phyloP scores from a whole-genome alignment of 92 coral and sea anemone species.

The Phenganax stokvisi region DNA sequence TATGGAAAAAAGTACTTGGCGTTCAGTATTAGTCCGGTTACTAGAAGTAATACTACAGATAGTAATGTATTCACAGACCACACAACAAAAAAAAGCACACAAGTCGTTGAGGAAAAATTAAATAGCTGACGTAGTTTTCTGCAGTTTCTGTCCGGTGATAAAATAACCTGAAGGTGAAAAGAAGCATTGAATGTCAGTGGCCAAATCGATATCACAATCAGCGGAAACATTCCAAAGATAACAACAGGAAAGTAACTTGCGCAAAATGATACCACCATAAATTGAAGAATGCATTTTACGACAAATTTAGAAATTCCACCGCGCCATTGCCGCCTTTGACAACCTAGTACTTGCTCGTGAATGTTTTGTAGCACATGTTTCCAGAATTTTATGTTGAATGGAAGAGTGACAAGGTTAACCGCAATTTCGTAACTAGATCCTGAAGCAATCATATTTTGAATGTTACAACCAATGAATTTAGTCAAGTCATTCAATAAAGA shows the following conservation, averaged over 20 bases:
- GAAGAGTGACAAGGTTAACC: neutral
- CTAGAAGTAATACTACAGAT: neutral
- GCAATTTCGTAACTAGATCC: neutral
- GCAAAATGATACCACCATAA: neutral
- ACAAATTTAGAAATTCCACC: neutral
- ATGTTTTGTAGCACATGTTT: neutral
- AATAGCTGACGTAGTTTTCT: neutral
- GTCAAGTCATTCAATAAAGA: too few relatives aligned
- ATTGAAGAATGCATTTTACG: neutral
- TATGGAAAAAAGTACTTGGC: neutral
- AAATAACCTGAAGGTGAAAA: too few relatives aligned
- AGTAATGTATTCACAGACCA: neutral
- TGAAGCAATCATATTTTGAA: neutral
- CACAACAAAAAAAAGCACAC: neutral
- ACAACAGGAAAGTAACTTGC: neutral
- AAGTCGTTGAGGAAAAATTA: neutral
- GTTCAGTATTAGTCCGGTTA: slow-evolving; percentile 2
- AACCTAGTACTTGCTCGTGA: neutral
- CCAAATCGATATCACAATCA: neutral
- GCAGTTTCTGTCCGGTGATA: too few relatives aligned
- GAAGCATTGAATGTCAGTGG: neutral
- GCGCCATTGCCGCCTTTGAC: neutral
- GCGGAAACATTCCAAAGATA: neutral
- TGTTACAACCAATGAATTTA: neutral
- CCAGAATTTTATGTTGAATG: neutral